phyloP scores from a whole-genome alignment of 2,113 vertebrate species.

The Dascyllus trimaculatus region DNA sequence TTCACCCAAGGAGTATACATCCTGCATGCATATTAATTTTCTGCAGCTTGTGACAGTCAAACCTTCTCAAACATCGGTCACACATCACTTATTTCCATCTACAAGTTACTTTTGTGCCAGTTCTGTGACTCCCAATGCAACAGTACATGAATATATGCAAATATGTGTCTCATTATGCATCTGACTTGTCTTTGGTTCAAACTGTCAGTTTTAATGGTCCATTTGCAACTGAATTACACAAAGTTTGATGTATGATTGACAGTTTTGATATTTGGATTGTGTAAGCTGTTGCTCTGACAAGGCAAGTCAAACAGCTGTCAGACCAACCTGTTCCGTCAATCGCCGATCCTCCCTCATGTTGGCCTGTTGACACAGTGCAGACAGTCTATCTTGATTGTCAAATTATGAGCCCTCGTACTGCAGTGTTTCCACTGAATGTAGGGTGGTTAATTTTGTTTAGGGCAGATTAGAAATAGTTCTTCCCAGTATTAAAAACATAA shows the following conservation, averaged over 20 bases:
- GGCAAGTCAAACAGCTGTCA: constrained; percentile 63
- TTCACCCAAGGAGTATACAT: constrained; percentile 25
- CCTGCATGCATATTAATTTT: constrained; percentile 59
- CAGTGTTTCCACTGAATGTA: not conserved
- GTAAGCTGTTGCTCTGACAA: constrained; percentile 60
- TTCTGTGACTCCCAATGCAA: constrained; percentile 57
- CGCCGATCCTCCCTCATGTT: constrained; percentile 33
- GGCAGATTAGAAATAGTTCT: too few species aligned
- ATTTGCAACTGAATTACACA: constrained; percentile 68
- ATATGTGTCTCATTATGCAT: constrained; percentile 56
- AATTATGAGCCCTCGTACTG: constrained; percentile 8
- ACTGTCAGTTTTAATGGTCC: constrained; percentile 68
- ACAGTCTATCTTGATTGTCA: constrained; percentile 41
- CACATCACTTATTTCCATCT: constrained; percentile 65
- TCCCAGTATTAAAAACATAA: not conserved
- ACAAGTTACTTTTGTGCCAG: constrained; percentile 54
- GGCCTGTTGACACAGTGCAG: constrained; percentile 15
- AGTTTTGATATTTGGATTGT: constrained; percentile 73
- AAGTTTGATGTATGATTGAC: constrained; percentile 70
- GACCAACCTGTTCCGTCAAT: constrained; percentile 48
- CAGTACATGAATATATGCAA: constrained; percentile 76
- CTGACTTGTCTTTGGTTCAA: constrained; percentile 60
- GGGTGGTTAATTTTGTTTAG: not conserved
- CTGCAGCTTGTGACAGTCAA: constrained; percentile 37
- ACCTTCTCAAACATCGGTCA: constrained; percentile 58